These are phyloP conservation scores for Anguilla japonica DNA, from an alignment of 2,113 vertebrate genomes.

Conservation along the genomic window DNA sequence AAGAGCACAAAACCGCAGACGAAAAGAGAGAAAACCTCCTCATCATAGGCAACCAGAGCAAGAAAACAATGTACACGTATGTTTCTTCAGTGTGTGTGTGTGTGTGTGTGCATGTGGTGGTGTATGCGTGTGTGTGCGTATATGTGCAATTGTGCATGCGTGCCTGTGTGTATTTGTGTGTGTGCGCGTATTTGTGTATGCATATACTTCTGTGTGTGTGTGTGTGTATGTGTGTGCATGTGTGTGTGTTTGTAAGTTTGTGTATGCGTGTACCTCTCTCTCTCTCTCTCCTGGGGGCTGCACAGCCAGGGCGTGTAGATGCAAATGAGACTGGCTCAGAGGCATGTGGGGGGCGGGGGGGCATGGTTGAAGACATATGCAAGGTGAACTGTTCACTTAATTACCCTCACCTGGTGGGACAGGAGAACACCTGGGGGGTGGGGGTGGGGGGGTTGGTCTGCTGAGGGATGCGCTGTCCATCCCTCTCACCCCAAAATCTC, in stretches of 20 bases:
- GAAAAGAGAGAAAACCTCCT: not conserved
- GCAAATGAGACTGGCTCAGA: constrained; percentile 94
- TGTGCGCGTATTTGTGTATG: not conserved
- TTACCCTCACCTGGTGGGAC: constrained; percentile 42
- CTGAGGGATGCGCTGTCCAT: not conserved
- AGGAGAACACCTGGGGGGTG: not conserved
- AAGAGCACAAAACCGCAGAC: constrained; percentile 39
- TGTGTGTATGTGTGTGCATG: not conserved
- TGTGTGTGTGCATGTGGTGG: not conserved
- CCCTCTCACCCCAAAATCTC: not conserved
- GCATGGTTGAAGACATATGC: constrained; percentile 43
- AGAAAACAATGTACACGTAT: not conserved
- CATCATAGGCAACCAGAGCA: not conserved
- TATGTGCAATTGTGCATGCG: constrained; percentile 6
- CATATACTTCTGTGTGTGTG: not conserved
- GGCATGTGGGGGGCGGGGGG: constrained; percentile 78
- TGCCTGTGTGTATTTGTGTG: not conserved
- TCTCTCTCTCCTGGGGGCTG: constrained; percentile 83
- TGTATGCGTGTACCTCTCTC: constrained; percentile 63
- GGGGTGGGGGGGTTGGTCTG: not conserved
- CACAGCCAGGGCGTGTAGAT: constrained; percentile 96
- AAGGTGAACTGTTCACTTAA: constrained; percentile 53
- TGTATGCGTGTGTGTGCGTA: not conserved
- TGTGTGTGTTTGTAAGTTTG: constrained; percentile 27
- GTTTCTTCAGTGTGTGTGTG: not conserved